phyloP scores from a whole-genome alignment of 1,140 invertebrate genomes.

The Globodera ellingtonae region DNA sequence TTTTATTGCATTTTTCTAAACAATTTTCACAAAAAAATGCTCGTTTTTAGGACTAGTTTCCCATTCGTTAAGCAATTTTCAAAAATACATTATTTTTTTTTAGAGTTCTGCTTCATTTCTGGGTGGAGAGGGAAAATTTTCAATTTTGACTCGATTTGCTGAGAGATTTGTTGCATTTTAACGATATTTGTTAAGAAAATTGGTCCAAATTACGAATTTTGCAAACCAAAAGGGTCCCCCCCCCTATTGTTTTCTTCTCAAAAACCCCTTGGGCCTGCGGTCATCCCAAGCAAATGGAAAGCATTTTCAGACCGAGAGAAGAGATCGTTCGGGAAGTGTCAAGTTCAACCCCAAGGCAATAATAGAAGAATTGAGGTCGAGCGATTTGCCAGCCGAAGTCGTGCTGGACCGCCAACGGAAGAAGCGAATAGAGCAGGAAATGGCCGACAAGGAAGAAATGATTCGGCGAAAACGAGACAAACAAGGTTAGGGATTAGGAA shows the following conservation, averaged over 20 bases:
- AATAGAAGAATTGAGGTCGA: conserved; percentile 60
- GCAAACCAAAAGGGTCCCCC: no score
- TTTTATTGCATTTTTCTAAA: no score
- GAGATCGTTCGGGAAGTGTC: not conserved
- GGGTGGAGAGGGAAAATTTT: no score
- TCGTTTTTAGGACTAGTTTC: no score
- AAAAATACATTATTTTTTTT: not conserved
- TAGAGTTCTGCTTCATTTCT: not conserved
- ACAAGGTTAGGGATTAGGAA: conserved; percentile 14
- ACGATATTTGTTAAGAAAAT: no score
- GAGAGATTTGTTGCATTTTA: no score
- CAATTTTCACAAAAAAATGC: no score
- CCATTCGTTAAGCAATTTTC: no score
- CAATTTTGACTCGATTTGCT: no score
- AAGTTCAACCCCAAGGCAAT: conserved; percentile 49
- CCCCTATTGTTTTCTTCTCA: no score
- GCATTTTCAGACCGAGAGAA: not conserved
- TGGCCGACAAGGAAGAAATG: conserved; percentile 50
- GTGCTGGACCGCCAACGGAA: conserved; percentile 82
- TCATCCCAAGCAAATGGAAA: not conserved
- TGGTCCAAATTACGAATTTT: no score
- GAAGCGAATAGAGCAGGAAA: conserved; percentile 73
- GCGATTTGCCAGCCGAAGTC: conserved; percentile 70
- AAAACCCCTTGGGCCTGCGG: no score
- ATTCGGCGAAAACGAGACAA: conserved; percentile 58